These are phyloP conservation scores for Luperina nickerlii DNA, from an alignment of 2,888 invertebrate genomes.

Conservation along the genomic window DNA sequence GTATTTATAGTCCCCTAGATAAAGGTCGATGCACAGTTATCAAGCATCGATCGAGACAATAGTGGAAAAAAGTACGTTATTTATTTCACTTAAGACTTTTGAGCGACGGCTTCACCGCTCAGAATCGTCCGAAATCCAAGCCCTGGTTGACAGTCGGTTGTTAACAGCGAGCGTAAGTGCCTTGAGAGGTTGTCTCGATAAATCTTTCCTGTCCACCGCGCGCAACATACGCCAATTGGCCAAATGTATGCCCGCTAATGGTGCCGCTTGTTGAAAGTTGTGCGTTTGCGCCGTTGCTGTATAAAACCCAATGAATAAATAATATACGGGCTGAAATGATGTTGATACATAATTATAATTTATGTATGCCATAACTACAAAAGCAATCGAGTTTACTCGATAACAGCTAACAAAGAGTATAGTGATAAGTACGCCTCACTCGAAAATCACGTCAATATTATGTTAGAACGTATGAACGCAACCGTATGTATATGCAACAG, in stretches of 20 bases:
- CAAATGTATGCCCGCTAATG: background rate
- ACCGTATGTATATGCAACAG: background rate
- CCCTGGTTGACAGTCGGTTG: background rate
- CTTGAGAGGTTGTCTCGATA: background rate
- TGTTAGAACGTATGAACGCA: background rate
- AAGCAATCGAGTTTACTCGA: background rate
- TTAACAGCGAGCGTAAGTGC: background rate
- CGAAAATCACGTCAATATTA: too few relatives aligned
- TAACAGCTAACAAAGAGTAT: background rate
- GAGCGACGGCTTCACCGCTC: background rate
- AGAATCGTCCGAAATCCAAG: background rate
- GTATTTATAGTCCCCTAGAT: background rate
- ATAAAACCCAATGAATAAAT: too few relatives aligned
- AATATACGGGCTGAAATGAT: too few relatives aligned
- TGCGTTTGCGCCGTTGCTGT: background rate
- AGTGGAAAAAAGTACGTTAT: background rate
- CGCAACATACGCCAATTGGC: background rate
- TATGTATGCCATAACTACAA: background rate
- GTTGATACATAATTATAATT: too few relatives aligned
- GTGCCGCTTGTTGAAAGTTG: background rate
- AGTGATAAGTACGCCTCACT: background rate
- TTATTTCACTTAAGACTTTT: background rate
- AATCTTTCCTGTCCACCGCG: background rate
- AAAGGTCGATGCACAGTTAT: background rate
- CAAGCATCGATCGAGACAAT: background rate